Evolutionary conservation across 1,140 invertebrate genomes (phyloP).

Genomic region (Sitodiplosis mosellana): DNA sequence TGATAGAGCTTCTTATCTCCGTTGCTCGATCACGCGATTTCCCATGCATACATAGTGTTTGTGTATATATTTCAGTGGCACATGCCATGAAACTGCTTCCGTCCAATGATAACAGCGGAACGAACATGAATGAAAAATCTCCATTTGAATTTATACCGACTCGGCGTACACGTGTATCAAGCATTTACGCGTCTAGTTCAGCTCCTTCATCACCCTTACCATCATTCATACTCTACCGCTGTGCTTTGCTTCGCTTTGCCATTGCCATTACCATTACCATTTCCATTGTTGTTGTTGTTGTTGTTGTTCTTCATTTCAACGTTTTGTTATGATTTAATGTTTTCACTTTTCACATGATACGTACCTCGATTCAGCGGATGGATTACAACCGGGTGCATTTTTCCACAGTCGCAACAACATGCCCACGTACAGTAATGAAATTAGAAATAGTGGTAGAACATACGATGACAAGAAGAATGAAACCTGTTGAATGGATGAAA

Average conservation of each 20-base stretch:
- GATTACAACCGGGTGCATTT: conserved; percentile 51
- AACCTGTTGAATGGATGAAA: conserved; percentile 31
- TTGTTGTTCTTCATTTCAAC: neutral
- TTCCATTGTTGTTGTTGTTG: neutral
- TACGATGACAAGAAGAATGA: conserved; percentile 74
- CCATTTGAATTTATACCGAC: no score
- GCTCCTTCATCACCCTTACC: no score
- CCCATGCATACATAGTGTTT: no score
- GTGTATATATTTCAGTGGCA: no score
- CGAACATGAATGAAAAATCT: no score
- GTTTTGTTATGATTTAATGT: neutral
- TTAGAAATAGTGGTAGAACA: conserved; percentile 66
- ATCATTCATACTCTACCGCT: no score
- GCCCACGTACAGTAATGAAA: conserved; percentile 74
- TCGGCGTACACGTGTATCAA: no score
- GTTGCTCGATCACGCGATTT: no score
- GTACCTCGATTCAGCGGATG: conserved; percentile 34
- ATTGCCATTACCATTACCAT: neutral
- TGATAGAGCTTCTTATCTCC: no score
- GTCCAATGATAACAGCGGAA: neutral
- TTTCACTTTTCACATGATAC: conserved; percentile 3
- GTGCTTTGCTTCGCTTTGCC: no score
- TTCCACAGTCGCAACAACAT: conserved; percentile 82
- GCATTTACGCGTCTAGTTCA: no score
- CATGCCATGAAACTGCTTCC: no score